Evolutionary conservation across 2,888 invertebrate genomes (phyloP), one percentile per base, ranked within the genome.

Genomic region (Chirona hameri): DNA sequence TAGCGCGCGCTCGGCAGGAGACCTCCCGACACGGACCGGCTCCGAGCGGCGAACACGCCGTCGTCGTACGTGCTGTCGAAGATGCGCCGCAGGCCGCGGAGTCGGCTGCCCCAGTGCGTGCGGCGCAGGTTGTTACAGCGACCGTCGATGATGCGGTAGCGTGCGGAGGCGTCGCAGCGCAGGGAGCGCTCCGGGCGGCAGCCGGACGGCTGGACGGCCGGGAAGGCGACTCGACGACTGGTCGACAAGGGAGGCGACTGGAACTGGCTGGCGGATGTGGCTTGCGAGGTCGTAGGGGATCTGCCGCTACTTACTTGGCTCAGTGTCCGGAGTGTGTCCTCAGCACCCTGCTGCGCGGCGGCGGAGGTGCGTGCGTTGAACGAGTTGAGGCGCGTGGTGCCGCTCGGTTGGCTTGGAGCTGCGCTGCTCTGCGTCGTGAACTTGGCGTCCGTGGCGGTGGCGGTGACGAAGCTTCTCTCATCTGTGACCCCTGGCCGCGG

Each of bases 41-140:
- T 48, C 18, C 76, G 76, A 0, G 76, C 7, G 39, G 76, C 31
- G 76, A 39, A 76, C 27, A 79, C 52, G 15, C 79, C 52, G 52
- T 79, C 79, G 5, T n/a, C 48, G 79, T 79, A 79, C 12, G 48
- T 48, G 29, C 52, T 79, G 79, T 48, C 48, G 79, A 79, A 79
- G 48, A 79, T n/a, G 12, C 79, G 79, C 5, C 79, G 48, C 79
- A 79, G 52, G 9, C 48, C 48, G 52, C 52, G n/a, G 12, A 52
- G 14, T 15, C 27, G 7, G 27, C 52, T 3, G 52, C 79, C 79
- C 79, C 79, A 79, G 10, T 10, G 79, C n/a, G 79, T 21, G 0
- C 52, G 48, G 4, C 18, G 12, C 52, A 79, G 29, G 79, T 79
- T 79, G 52, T 79, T 79, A 52, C 79, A 79, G 18, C 14, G 5